Evolutionary conservation across 2,888 invertebrate genomes (phyloP).

Genomic region (Scelioninae gen. 1): DNA sequence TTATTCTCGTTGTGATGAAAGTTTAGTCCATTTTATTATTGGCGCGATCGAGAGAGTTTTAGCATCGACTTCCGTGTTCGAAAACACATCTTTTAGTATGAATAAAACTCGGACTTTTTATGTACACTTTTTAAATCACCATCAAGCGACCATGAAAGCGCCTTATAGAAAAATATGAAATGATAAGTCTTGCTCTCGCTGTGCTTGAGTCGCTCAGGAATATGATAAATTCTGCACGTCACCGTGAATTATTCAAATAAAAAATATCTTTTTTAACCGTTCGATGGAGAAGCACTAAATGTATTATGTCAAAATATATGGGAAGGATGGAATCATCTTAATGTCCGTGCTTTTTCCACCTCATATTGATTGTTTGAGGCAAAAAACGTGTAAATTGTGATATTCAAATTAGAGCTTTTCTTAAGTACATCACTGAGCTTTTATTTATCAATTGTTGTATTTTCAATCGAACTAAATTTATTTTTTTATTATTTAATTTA

Average conservation of each 20-base stretch:
- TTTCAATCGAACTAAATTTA: no score
- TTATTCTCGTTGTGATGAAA: constrained; percentile 12
- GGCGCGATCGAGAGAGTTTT: constrained; percentile 25
- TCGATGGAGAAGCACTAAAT: constrained; percentile 47
- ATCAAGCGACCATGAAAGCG: constrained; percentile 66
- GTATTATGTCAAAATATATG: constrained; percentile 47
- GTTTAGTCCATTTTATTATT: constrained; percentile 46
- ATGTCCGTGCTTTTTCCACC: no score
- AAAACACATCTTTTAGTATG: constrained; percentile 62
- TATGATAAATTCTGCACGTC: constrained; percentile 61
- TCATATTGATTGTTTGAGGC: no score
- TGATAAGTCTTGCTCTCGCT: constrained; percentile 57
- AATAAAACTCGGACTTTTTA: constrained; percentile 63
- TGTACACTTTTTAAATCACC: constrained; percentile 61
- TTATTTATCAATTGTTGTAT: no score
- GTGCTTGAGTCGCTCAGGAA: constrained; percentile 52
- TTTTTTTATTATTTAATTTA: no score
- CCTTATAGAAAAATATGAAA: constrained; percentile 64
- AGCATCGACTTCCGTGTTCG: constrained; percentile 41
- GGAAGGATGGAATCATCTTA: constrained; percentile 23
- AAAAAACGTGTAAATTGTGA: no score
- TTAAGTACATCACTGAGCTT: no score
- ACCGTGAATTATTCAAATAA: constrained; percentile 65
- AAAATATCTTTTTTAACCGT: constrained; percentile 57
- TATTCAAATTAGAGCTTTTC: not conserved